Percentiles rank a stretch among this genome's conserved stretches.
Conservation (phyloP, 2,113 vertebrate genomes). For the Chaetops frenatus region DNA sequence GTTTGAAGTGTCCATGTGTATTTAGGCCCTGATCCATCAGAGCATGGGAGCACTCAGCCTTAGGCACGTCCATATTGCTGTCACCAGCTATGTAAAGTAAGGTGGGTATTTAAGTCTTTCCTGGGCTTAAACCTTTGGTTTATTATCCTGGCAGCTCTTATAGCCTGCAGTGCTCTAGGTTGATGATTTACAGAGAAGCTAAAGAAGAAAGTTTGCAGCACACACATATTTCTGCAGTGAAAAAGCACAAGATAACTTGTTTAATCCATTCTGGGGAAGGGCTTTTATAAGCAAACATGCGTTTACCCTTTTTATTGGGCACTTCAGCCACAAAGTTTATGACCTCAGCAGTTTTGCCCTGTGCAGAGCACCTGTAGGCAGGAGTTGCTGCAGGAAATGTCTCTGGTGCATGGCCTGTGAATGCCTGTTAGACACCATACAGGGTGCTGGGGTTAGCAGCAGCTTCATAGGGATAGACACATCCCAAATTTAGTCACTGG, state of each 20-base stretch:
- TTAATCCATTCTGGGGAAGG: background rate
- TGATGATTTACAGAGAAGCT: slow-evolving; percentile 27
- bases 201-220: background rate
- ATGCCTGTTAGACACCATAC: background rate
- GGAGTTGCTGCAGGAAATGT: background rate
- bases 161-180: background rate
- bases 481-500: background rate
- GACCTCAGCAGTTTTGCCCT: background rate
- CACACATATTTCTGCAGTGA: background rate
- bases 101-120: background rate
- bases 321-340: background rate
- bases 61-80: background rate
- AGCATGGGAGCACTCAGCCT: background rate
- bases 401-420: background rate
- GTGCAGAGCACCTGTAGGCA: background rate
- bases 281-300: background rate
- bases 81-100: background rate
- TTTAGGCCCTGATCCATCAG: background rate
- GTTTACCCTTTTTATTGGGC: background rate
- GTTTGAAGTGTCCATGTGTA: background rate
- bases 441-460: background rate
- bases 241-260: background rate
- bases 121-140: background rate
- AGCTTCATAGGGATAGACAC: background rate
- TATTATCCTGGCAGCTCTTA: background rate